Base-by-base conservation (phyloP, 2,797 vertebrate genomes). In the Sebastes matsubarae region DNA sequence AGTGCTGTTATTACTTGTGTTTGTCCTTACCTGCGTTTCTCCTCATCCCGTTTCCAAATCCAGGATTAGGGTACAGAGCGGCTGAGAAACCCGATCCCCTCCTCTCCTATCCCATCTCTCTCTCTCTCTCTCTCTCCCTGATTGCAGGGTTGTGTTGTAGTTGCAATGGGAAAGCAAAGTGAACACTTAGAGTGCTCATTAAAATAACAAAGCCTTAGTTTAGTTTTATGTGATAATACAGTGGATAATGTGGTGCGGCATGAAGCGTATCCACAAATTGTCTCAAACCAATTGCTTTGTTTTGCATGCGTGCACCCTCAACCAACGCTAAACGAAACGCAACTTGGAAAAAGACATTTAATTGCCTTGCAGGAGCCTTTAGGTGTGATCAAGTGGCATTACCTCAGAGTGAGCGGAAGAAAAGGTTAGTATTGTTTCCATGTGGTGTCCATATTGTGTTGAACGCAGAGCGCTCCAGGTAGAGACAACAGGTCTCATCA, bases 31-130 rank as follows among this genome's bases (percentile, higher is more conserved):
- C 88, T 89, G 77, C 60, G 64, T 85, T 85, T 90, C 89, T 85
- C 91, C 82, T 91, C 86, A 93, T 92, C 89, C 87, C 66, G 50
- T 72, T 77, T 83, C 88, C 89, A 94, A 94, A 94, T 91, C 92
- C 92, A 83, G 94, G 94, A 94, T 95, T 95, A 95, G 87, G 91
- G 88, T 88, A 89, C 85, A 91, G 92, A 91, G 91, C 87, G 60
- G 83, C 79, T 34, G 81, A 75, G 94, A 94, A 93, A 95, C 91
- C 75, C 27, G 91, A 95, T 94, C 92, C 71, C 64, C 77, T 72
- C 59, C 75, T 68, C 63, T 66, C 60, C 75, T 82, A 50, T 77
- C 34, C 18, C 50, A 18, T 20, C 36, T 72, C 77, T 81, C 42
- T 60, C 73, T 66, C 42, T 68, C 42, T 79, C 60, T 76, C 73